These are phyloP conservation scores for Oreocharis arfaki DNA, from an alignment of 2,113 vertebrate species.

Conservation along the genomic window DNA sequence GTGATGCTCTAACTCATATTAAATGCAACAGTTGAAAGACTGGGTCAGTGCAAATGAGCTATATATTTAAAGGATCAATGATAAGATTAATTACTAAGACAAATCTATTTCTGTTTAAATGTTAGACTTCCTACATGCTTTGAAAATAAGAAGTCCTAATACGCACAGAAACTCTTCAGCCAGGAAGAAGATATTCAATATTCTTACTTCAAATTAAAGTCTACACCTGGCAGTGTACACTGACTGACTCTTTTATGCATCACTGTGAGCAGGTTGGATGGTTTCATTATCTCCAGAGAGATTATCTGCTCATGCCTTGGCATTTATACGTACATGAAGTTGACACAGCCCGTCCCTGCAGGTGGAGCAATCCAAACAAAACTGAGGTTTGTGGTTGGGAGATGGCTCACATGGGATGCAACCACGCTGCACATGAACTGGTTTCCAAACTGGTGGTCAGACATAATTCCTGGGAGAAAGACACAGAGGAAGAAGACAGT, in stretches of 20 bases:
- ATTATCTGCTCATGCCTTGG: neutral
- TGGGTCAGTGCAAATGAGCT: neutral
- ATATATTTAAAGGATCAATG: neutral
- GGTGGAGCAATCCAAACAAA: slow-evolving; percentile 98
- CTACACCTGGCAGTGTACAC: neutral
- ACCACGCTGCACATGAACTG: slow-evolving; percentile 99
- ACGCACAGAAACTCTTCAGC: neutral
- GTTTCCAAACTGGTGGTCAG: slow-evolving; percentile 92
- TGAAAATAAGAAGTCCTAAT: neutral
- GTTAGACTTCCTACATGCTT: neutral
- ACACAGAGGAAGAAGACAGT: neutral
- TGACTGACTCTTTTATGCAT: neutral
- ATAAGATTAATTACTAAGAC: neutral
- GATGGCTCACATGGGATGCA: slow-evolving; percentile 94
- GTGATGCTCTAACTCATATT: neutral
- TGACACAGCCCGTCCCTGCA: slow-evolving; percentile 95
- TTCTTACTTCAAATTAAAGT: neutral
- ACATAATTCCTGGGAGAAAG: slow-evolving; percentile 83
- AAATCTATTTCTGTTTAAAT: neutral
- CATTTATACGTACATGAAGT: slow-evolving; percentile 88
- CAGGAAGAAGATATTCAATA: neutral
- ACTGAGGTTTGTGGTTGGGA: slow-evolving; percentile 92
- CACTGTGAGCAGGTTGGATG: neutral
- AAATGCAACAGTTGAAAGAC: neutral
- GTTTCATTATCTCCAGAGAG: neutral